A percentile compares a stretch with the other conserved stretches of the same genome.
Evolutionary conservation across 1,140 invertebrate genomes (phyloP).

Genomic region (Metopolophium dirhodum): DNA sequence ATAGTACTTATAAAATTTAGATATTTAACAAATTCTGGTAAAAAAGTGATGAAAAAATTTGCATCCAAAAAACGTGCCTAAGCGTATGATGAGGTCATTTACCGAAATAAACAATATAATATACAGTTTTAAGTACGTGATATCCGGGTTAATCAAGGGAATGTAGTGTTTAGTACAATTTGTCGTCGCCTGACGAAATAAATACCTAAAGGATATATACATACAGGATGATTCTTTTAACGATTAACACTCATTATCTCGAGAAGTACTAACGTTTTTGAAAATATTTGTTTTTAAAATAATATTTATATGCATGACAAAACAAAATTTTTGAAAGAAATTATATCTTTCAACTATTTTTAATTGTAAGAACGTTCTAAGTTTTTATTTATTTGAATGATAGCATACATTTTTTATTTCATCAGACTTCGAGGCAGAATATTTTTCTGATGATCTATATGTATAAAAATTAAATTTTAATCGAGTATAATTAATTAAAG

Average conservation of each 20-base stretch:
- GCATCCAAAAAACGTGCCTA: constrained; percentile 30
- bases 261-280: neutral
- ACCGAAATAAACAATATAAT: constrained; percentile 25
- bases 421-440: neutral
- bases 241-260: neutral
- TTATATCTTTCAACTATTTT: no score
- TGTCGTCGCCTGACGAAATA: neutral
- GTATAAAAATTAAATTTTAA: neutral
- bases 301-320: no score
- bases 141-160: constrained; percentile 37
- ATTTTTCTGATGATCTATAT: neutral
- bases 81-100: neutral
- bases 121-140: constrained; percentile 33
- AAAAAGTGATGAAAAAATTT: constrained; percentile 4
- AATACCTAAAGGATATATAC: neutral
- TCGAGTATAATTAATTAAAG: neutral
- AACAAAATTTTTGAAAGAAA: no score
- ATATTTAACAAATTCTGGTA: neutral
- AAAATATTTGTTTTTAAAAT: no score
- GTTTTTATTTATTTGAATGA: no score
- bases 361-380: no score
- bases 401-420: neutral
- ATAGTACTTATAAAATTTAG: neutral
- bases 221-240: neutral
- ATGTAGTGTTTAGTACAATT: constrained; percentile 7